These are phyloP conservation scores for Podabrus alpinus DNA, from an alignment of 2,888 invertebrate species.

Conservation along the genomic window DNA sequence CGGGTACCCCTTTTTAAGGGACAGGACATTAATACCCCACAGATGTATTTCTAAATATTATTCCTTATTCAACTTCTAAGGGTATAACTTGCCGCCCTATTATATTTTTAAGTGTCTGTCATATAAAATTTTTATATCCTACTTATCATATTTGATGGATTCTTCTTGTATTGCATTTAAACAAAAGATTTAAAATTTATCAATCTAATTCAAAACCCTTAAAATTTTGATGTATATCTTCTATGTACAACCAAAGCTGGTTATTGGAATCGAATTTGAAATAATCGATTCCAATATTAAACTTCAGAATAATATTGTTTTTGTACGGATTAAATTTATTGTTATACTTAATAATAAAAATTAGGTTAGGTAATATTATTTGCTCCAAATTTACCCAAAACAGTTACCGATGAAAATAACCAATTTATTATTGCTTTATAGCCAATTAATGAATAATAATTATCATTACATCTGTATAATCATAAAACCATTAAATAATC, in stretches of 20 bases:
- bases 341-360: too few species aligned
- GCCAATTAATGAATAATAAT: neutral
- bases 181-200: neutral
- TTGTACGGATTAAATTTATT: neutral
- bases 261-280: neutral
- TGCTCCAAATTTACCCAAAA: neutral
- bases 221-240: neutral
- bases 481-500: neutral
- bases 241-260: neutral
- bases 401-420: neutral
- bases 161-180: neutral
- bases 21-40: conserved; percentile 20
- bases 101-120: neutral
- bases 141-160: neutral
- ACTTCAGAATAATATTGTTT: neutral
- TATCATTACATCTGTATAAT: neutral
- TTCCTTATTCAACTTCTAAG: conserved; percentile 14
- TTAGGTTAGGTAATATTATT: neutral
- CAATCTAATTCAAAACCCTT: neutral
- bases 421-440: neutral
- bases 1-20: conserved; percentile 35
- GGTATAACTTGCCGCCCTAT: neutral
- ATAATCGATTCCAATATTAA: neutral
- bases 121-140: neutral
- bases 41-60: conserved; percentile 12